phyloP scores from a whole-genome alignment of 1,140 invertebrate genomes.

The Macrosteles quadrilineatus region DNA sequence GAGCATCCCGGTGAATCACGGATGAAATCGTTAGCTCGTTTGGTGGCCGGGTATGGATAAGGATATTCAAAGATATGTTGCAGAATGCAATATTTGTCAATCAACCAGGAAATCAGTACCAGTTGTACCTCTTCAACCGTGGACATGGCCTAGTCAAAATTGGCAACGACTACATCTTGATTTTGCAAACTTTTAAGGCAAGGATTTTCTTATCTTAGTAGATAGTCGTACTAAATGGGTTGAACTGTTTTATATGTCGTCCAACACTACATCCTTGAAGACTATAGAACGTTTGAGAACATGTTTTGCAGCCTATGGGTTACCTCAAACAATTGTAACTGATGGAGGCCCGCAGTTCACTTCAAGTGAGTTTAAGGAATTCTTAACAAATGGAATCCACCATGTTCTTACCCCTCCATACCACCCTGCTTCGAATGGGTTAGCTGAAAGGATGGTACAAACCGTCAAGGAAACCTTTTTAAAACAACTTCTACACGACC shows the following conservation, averaged over 20 bases:
- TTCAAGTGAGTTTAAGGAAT: conserved; percentile 40
- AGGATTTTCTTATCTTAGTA: conserved; percentile 30
- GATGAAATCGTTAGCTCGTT: conserved; percentile 51
- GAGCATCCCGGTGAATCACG: conserved; percentile 45
- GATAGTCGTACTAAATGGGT: conserved; percentile 51
- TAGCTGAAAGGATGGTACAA: conserved; percentile 42
- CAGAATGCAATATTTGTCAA: conserved; percentile 34
- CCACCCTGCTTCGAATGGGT: conserved; percentile 43
- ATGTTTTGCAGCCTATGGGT: conserved; percentile 38
- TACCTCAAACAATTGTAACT: conserved; percentile 39
- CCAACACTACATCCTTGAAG: background rate
- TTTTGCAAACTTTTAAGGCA: background rate
- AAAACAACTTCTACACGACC: no score
- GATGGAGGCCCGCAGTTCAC: conserved; percentile 44
- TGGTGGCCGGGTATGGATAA: conserved; percentile 50
- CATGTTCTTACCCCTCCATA: conserved; percentile 39
- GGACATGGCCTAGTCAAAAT: background rate
- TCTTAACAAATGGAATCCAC: conserved; percentile 37
- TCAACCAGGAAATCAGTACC: background rate
- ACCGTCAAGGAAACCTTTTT: conserved; percentile 35
- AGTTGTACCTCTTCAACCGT: background rate
- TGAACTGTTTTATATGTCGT: conserved; percentile 42
- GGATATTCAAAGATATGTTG: conserved; percentile 41
- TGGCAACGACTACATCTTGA: background rate
- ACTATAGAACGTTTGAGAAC: conserved; percentile 30